Percentiles rank a stretch among this genome's conserved stretches.
Evolutionary conservation across 2,113 vertebrate genomes (phyloP).

Genomic region (Phalacrocorax pelagicus): DNA sequence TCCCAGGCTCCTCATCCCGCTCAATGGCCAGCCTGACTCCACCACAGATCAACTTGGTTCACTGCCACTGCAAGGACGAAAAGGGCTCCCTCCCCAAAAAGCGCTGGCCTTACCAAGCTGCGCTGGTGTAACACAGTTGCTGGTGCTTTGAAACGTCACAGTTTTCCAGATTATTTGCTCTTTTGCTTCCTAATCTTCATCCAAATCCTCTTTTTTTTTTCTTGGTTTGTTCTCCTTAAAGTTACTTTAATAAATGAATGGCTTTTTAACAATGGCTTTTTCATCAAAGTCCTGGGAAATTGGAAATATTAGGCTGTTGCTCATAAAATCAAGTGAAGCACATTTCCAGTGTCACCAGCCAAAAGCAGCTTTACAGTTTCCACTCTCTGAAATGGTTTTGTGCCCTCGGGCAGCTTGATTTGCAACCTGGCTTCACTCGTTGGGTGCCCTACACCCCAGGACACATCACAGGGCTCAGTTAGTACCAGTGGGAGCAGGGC

Average conservation of each 20-base stretch:
- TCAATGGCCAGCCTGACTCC: accelerated
- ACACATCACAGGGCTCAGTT: accelerated
- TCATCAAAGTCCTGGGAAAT: not conserved
- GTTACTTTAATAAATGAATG: not conserved
- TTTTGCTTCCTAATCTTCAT: not conserved
- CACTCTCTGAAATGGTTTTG: not conserved
- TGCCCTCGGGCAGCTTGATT: not conserved
- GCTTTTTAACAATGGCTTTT: not conserved
- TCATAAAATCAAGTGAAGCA: accelerated
- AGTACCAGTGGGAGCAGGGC: accelerated
- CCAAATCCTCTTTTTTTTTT: not conserved
- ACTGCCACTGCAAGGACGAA: not conserved
- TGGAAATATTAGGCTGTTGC: not conserved
- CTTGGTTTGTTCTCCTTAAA: not conserved
- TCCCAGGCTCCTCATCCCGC: accelerated
- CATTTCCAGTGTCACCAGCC: not conserved
- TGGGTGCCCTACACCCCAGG: not conserved
- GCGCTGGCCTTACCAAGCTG: not conserved
- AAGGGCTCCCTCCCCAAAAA: not conserved
- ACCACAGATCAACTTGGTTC: not conserved
- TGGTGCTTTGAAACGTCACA: not conserved
- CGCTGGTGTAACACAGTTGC: not conserved
- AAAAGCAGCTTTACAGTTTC: not conserved
- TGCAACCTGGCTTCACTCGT: not conserved
- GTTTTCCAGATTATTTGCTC: not conserved